Evolutionary conservation across 2,888 invertebrate species (phyloP), one percentile per base, ranked within the genome.

Genomic region (Osedax fenrisi): DNA sequence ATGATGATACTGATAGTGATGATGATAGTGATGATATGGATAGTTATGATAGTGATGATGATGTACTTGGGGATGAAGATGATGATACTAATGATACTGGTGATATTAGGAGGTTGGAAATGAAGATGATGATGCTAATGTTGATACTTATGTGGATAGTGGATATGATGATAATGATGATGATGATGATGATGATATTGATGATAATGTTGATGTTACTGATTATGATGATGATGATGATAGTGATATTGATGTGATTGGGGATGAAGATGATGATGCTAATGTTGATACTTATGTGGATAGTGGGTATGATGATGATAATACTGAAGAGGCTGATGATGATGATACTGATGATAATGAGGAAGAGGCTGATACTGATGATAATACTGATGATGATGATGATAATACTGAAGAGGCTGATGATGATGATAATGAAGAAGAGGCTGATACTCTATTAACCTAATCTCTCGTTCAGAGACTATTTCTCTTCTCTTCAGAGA

Each of bases 401-500:
- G 41, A 17, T 10, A 17, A 41, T 41, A 69, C 81, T 80, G 41
- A 79, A 73, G 5, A 76, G 41, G 26, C 77, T 10, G 41, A 17
- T 10, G 41, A 41, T 41, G 41, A 10, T 5, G 17, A 17, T 10
- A 41, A 17, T 10, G 41, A 41, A 10, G 41, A 10, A 17, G 17
- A 17, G 41, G 41, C 10, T 10, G 41, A 41, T 41, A n/a, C 41
- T 17, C 5, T 41, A 41, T 17, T 41, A 41, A 41, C 84, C 80
- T 81, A 68, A 82, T 79, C 76, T 84, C 84, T 72, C 80, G 81
- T 25, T 77, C 76, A 2, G 80, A 77, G 3, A 84, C 77, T 26
- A 83, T 80, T 3, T 79, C 81, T 13, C 76, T 68, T 24, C 80
- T 78, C 75, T 82, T 83, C 27, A 86, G 79, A 0, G 85, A 84